Evolutionary conservation across 2,797 vertebrate species (phyloP).

Genomic region (Astyanax mexicanus): DNA sequence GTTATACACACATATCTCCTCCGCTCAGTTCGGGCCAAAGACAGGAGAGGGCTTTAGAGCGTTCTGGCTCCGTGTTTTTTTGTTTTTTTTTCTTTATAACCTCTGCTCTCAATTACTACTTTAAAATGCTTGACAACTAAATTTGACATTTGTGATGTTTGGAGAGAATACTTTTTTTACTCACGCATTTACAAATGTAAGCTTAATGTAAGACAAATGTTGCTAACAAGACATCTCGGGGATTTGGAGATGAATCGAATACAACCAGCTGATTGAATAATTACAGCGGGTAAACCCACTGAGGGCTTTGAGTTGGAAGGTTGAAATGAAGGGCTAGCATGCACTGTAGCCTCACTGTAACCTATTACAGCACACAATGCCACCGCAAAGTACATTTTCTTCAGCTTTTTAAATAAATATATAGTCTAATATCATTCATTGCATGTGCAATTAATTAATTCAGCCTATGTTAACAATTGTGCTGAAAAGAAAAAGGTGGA

Average conservation of each 20-base stretch:
- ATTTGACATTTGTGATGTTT: slow-evolving; percentile 70
- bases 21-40: slow-evolving; percentile 30
- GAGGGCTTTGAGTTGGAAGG: slow-evolving; percentile 49
- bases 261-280: slow-evolving; percentile 69
- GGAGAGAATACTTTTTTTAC: slow-evolving; percentile 57
- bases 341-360: slow-evolving; percentile 17
- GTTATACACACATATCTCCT: slow-evolving; percentile 24
- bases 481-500: not conserved
- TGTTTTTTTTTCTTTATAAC: too few species aligned
- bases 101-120: slow-evolving; percentile 70
- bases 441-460: not conserved
- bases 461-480: not conserved
- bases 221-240: slow-evolving; percentile 69
- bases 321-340: slow-evolving; percentile 42
- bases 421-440: not conserved
- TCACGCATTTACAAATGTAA: slow-evolving; percentile 60
- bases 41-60: slow-evolving; percentile 49
- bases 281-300: slow-evolving; percentile 60
- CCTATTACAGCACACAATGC: slow-evolving; percentile 13
- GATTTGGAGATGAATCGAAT: slow-evolving; percentile 61
- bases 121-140: slow-evolving; percentile 68
- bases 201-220: slow-evolving; percentile 75
- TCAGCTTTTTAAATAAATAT: not conserved
- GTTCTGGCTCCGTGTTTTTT: slow-evolving; percentile 49
- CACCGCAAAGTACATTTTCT: not conserved